Conservation (phyloP, 2,797 vertebrate species). For the Calcarius lapponicus region DNA sequence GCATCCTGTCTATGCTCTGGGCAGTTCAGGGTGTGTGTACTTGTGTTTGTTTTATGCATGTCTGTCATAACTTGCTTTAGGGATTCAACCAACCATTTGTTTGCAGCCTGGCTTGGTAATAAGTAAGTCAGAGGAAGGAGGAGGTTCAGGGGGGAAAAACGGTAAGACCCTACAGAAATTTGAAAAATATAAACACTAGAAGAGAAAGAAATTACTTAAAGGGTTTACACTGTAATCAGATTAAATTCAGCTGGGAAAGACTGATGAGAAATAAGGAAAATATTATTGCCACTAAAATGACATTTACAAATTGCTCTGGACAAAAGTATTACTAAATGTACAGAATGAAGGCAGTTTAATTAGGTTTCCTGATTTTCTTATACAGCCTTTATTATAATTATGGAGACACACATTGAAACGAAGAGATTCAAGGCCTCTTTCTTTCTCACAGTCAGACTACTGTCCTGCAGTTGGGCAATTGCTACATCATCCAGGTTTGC, state of each 20-base stretch:
- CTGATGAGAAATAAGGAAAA: background rate
- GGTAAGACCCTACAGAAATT: background rate
- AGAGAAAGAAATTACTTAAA: constrained; percentile 13
- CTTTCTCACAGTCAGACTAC: constrained; percentile 13
- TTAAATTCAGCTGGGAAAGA: background rate
- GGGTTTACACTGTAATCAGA: background rate
- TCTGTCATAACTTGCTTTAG: constrained; percentile 54
- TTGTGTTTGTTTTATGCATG: background rate
- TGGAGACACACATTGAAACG: background rate
- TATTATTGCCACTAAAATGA: background rate
- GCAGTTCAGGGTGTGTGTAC: constrained; percentile 28
- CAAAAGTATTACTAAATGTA: background rate
- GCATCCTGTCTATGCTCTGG: constrained; percentile 19
- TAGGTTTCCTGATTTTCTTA: background rate
- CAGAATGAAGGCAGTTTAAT: background rate
- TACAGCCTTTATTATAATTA: background rate
- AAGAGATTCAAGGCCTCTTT: constrained; percentile 2
- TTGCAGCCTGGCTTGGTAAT: constrained; percentile 15
- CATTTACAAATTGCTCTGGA: background rate
- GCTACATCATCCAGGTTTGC: background rate
- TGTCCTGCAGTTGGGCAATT: constrained; percentile 24
- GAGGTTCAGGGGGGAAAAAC: background rate
- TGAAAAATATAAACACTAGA: background rate
- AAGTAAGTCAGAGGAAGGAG: background rate
- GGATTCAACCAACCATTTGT: constrained; percentile 41